Evolutionary conservation across 2,888 invertebrate species (phyloP), one percentile per base, ranked within the genome.

Genomic region (Lymantria dispar): DNA sequence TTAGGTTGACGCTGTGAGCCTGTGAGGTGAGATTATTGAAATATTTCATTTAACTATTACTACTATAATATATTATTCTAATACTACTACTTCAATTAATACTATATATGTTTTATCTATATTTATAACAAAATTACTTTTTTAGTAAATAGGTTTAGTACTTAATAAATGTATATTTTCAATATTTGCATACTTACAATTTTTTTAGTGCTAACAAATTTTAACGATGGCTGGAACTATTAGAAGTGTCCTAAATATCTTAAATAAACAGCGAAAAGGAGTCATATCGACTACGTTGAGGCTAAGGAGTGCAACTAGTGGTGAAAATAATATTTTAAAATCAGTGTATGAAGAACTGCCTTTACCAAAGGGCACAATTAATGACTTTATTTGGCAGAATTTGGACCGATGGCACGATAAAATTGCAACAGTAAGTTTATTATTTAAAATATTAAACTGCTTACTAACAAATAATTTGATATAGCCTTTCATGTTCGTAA

Each of bases 351-450:
- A 88, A 29, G 83, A 92, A 40, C 68, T 93, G 37, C 75, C 83
- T 0, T 67, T 80, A 15, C 86, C 88, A 0, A 91, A 93, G 60
- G 73, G 90, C 13, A 89, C 93, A 2, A 67, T 95, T 14, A 91
- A 93, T 64, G 93, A 95, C 64, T 93, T 90, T 71, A 82, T 95
- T 8, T 95, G 94, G 94, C 83, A 87, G 52, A 90, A 94, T 64
- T 78, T 94, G 54, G 92, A 94, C 44, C 92, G 92, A 68, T 95
- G 94, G 94, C 92, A 93, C n/a, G 93, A 95, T 58, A 92, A 93
- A 69, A 93, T 93, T 31, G 94, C 95, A 40, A 74, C 93, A 74
- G 95, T 95, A 79, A 93, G 94, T 41, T 22, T 36, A 7, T 37
- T 45, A n/a, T n/a, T n/a, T n/a, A 30, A 1, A 14, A 13, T 7